Evolutionary conservation across 2,113 vertebrate genomes (phyloP).

Genomic region (Carlito syrichta): DNA sequence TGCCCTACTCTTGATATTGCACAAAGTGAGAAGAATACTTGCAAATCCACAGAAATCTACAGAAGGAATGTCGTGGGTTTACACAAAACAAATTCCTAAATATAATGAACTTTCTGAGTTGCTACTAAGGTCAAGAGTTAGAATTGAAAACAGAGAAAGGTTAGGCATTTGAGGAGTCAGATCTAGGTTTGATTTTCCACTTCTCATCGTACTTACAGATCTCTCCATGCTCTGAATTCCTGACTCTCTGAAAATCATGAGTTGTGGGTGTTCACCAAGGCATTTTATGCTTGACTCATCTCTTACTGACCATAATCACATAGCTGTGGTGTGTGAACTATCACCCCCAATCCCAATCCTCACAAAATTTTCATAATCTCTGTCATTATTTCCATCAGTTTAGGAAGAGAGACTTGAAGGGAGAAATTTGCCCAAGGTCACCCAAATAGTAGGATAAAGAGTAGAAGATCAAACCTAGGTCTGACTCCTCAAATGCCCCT

Average conservation of each 20-base stretch:
- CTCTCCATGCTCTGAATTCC: not conserved
- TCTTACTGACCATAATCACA: not conserved
- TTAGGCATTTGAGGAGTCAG: not conserved
- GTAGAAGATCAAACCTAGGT: not conserved
- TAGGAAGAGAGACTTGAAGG: not conserved
- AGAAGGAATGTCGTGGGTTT: not conserved
- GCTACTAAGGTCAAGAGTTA: no score
- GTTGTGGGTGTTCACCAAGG: not conserved
- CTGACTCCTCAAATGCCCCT: not conserved
- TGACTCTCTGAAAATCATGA: not conserved
- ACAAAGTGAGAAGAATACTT: not conserved
- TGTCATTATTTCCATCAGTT: not conserved
- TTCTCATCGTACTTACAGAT: not conserved
- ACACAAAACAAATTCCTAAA: not conserved
- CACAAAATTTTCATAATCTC: not conserved
- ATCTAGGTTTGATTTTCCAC: not conserved
- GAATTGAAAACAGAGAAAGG: not conserved
- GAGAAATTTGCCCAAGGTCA: not conserved
- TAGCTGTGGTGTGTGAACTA: not conserved
- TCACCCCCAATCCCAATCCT: not conserved
- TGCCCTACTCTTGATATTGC: not conserved
- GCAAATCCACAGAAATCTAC: not conserved
- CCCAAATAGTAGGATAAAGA: not conserved
- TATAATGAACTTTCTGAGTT: not conserved
- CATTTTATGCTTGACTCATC: not conserved